phyloP scores from a whole-genome alignment of 2,888 invertebrate genomes.

The Zonitis immaculata region DNA sequence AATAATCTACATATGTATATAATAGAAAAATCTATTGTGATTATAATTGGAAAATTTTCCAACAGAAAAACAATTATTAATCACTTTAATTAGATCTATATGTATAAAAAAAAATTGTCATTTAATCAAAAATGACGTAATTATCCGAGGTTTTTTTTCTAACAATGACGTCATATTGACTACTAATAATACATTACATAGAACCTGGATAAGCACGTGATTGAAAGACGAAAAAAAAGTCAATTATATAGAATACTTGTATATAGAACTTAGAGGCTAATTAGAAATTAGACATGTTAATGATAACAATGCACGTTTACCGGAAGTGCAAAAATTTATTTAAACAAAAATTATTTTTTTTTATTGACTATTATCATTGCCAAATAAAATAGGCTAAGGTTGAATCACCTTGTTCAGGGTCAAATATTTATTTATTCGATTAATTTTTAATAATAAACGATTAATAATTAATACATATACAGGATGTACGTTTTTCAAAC shows the following conservation, averaged over 20 bases:
- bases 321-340: neutral
- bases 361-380: neutral
- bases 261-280: too few species aligned
- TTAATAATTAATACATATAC: too few species aligned
- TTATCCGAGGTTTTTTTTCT: too few species aligned
- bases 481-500: too few species aligned
- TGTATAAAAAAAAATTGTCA: too few species aligned
- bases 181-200: neutral
- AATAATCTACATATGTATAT: too few species aligned
- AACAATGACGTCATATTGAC: neutral
- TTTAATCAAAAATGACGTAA: too few species aligned
- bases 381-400: constrained; percentile 7
- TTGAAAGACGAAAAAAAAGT: too few species aligned
- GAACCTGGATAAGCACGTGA: neutral
- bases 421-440: neutral
- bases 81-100: neutral
- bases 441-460: neutral
- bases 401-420: constrained; percentile 2
- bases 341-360: neutral
- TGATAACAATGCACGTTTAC: neutral
- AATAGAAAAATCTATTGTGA: neutral
- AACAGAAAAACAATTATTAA: neutral
- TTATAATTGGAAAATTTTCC: neutral
- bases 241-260: too few species aligned
- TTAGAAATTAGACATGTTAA: too few species aligned